phyloP scores from a whole-genome alignment of 2,797 vertebrate genomes.

The Champsocephalus gunnari region DNA sequence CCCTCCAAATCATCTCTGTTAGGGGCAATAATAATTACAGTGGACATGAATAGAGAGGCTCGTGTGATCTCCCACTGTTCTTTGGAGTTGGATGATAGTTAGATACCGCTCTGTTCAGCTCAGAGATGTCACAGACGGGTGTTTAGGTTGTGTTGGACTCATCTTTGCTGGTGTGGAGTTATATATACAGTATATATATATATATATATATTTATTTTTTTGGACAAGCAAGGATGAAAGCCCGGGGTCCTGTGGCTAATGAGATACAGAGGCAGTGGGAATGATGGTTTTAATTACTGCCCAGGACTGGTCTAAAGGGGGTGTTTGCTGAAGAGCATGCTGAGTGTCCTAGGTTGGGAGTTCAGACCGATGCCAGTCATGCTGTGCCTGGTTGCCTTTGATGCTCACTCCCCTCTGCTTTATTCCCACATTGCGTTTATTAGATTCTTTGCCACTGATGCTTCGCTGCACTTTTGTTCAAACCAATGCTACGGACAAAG shows the following conservation, averaged over 20 bases:
- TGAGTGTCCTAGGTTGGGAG: conserved; percentile 94
- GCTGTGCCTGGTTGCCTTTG: conserved; percentile 96
- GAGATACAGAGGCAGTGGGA: conserved; percentile 95
- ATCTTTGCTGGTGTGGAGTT: conserved; percentile 70
- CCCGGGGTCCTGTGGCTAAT: conserved; percentile 92
- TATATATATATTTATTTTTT: conserved; percentile 77
- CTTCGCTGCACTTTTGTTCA: conserved; percentile 82
- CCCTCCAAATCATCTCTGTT: conserved; percentile 46
- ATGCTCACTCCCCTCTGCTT: conserved; percentile 94
- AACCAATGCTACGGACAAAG: conserved; percentile 72
- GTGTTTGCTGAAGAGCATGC: conserved; percentile 86
- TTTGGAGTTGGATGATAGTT: conserved; percentile 60
- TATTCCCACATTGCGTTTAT: conserved; percentile 84
- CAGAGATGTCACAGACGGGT: conserved; percentile 58
- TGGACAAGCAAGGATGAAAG: conserved; percentile 94
- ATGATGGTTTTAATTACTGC: conserved; percentile 99
- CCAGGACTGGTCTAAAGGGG: conserved; percentile 89
- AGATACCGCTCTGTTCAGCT: conserved; percentile 60
- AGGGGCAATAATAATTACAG: conserved; percentile 55
- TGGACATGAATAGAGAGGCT: conserved; percentile 50
- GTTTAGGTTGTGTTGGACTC: conserved; percentile 59
- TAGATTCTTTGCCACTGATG: conserved; percentile 80
- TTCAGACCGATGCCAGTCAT: conserved; percentile 95
- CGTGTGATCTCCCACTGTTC: conserved; percentile 56
- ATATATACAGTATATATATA: conserved; percentile 56